A percentile compares a stretch with the other conserved stretches of the same genome.
Conservation (phyloP, 2,113 vertebrate genomes). For the Rhizomys pruinosus region DNA sequence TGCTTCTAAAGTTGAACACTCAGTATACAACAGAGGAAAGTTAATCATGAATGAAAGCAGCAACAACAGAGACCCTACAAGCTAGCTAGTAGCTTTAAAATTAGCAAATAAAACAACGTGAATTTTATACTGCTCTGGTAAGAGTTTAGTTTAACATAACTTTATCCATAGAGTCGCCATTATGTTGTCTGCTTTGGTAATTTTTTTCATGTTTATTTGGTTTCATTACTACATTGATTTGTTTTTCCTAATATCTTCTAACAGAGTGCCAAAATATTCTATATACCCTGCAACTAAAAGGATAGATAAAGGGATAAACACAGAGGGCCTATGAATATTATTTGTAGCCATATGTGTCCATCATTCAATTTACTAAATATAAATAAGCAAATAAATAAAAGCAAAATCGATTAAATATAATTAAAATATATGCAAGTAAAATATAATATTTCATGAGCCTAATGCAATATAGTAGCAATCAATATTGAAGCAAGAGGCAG, state of each 20-base stretch:
- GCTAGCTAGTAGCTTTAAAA: background rate
- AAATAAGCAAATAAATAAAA: background rate
- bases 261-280: background rate
- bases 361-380: background rate
- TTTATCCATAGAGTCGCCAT: background rate
- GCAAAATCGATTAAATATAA: background rate
- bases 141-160: background rate
- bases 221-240: background rate
- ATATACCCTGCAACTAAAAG: background rate
- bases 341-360: too few relatives aligned
- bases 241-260: background rate
- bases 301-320: background rate
- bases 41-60: background rate
- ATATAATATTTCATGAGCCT: too few relatives aligned
- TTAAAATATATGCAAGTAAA: background rate
- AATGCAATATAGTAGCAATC: background rate
- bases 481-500: background rate
- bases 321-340: background rate
- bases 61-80: accelerated
- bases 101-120: too few relatives aligned
- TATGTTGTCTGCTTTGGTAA: background rate
- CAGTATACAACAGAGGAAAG: background rate
- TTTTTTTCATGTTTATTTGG: background rate
- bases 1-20: background rate
- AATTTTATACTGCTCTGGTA: background rate